These are phyloP conservation scores for Pyrochroa serraticornis DNA, from an alignment of 2,888 invertebrate species.

Conservation along the genomic window DNA sequence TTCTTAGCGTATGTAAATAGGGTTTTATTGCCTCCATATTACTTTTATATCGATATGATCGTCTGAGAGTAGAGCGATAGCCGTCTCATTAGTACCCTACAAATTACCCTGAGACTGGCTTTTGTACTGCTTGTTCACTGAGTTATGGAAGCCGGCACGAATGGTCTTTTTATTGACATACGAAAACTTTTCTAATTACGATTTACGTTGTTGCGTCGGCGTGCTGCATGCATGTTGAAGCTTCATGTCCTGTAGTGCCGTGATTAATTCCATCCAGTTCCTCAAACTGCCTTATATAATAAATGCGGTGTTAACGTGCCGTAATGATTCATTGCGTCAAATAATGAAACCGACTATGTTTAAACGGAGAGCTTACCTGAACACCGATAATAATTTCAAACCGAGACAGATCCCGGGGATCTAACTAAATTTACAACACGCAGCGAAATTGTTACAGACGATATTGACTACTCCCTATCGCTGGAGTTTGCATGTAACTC, in stretches of 20 bases:
- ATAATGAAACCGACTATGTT: slow-evolving; percentile 11
- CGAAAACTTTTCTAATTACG: slow-evolving; percentile 51
- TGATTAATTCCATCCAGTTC: slow-evolving; percentile 29
- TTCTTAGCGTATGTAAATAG: slow-evolving; percentile 44
- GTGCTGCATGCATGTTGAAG: slow-evolving; percentile 15
- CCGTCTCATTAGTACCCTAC: slow-evolving; percentile 47
- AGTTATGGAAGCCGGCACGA: slow-evolving; percentile 45
- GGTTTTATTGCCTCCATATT: slow-evolving; percentile 46
- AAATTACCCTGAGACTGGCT: slow-evolving; percentile 40
- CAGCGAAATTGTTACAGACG: too few species aligned
- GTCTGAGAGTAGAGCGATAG: slow-evolving; percentile 43
- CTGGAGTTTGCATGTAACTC: too few species aligned
- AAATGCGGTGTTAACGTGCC: slow-evolving; percentile 28
- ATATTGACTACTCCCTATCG: too few species aligned
- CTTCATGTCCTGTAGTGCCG: slow-evolving; percentile 23
- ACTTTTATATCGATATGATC: slow-evolving; percentile 48
- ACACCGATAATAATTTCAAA: too few species aligned
- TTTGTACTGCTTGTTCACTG: slow-evolving; percentile 39
- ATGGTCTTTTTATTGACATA: slow-evolving; percentile 48
- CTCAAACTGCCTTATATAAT: slow-evolving; percentile 24
- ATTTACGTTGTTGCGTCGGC: slow-evolving; percentile 26
- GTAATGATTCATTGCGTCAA: slow-evolving; percentile 27
- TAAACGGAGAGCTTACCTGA: too few species aligned
- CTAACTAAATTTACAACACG: too few species aligned
- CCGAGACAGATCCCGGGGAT: too few species aligned